Base-by-base conservation (phyloP, 2,888 invertebrate species). In the Dendrolimus pini region DNA sequence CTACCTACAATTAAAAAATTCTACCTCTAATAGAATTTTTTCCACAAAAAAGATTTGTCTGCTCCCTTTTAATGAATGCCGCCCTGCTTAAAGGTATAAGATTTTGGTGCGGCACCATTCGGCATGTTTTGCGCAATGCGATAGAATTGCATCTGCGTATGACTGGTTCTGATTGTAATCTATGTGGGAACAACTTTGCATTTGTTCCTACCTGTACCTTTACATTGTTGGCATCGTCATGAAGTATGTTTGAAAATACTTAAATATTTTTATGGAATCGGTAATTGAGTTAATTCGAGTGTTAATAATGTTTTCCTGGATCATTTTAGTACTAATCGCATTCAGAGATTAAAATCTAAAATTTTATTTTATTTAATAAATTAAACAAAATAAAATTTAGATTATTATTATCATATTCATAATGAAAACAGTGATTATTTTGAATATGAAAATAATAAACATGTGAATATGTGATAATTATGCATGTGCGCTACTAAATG, bases 161-260 rank as follows among this genome's bases (percentile, higher is more conserved):
- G 69, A 70, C 72, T 71, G 71, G 70, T 71, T 72, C 64, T 59
- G 78, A 77, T 79, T 63, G 65, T 66, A 68, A 78, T 78, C 78
- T 74, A 68, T 74, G 73, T 75, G 76, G 67, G 74, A 75, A 68
- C 30, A 55, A 59, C 54, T 62, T 60, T 64, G 53, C 52, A 58
- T 59, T 55, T 52, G 30, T 30, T 30, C 30, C 30, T 69, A 64
- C 67, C 63, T 67, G 65, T 65, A 59, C 59, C 58, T 61, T 63
- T 67, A 65, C 18, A 10, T 18, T 47, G 9, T 47, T 9, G 47
- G 47, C 9, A 47, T 12, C 47, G 12, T 9, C 47, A 47, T 47
- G 9, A 47, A 47, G 12, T 47, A 47, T 47, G 12, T 47, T 12
- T 3, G 30, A 9, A 0, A 9, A 47, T 47, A 9, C 7, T 9